These are phyloP conservation scores for Tragelaphus imberbis DNA, from an alignment of 2,113 vertebrate species.

Conservation along the genomic window DNA sequence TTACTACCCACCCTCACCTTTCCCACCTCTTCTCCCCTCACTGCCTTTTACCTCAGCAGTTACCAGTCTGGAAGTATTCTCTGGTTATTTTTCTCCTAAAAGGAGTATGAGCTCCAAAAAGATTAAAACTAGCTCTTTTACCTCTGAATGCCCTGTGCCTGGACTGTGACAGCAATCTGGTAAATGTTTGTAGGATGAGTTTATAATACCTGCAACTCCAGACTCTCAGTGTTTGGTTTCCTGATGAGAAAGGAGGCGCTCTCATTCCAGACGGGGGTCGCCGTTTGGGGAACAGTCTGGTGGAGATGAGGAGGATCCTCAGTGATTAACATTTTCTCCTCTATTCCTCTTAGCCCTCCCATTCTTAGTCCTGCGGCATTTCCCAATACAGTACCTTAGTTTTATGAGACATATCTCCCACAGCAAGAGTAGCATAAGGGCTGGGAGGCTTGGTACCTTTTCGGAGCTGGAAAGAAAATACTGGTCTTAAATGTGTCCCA, in stretches of 20 bases:
- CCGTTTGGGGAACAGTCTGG: conserved; percentile 81
- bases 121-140: background rate
- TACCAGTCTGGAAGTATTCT: background rate
- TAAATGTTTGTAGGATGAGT: background rate
- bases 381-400: conserved; percentile 84
- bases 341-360: background rate
- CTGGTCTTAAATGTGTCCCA: background rate
- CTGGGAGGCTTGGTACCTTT: conserved; percentile 89
- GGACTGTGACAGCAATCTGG: background rate
- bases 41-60: background rate
- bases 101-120: background rate
- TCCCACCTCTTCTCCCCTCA: background rate
- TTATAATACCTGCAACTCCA: conserved; percentile 85
- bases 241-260: conserved; percentile 87
- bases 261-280: conserved; percentile 90
- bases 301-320: background rate
- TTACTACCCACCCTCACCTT: background rate
- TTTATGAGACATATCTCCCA: conserved; percentile 80
- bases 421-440: conserved; percentile 80
- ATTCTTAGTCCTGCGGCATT: background rate
- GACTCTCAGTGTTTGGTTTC: conserved; percentile 83
- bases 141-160: background rate
- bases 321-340: background rate
- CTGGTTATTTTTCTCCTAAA: background rate
- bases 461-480: conserved; percentile 79